Evolutionary conservation across 37 sponge, comb jelly and placozoan species (phyloP), one percentile per base, ranked within the genome.

Genomic region (Haliclona indistincta): DNA sequence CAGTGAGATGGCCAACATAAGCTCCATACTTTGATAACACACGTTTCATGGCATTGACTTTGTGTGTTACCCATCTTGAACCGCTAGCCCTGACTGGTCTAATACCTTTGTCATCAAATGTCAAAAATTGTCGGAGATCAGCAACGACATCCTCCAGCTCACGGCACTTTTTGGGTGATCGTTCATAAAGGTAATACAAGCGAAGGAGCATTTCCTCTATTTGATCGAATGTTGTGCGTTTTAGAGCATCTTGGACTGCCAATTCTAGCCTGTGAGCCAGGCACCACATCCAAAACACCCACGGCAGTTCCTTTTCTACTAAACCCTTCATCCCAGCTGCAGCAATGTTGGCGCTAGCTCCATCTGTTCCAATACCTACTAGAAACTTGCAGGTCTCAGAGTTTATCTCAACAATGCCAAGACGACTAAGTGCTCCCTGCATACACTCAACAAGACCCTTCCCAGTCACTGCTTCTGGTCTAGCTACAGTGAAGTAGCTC

Each of bases 201-300:
- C 62, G 44, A 7, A 84, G 64, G 11, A 85, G 86, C 86, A 85
- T 78, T 22, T 80, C 87, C 74, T 86, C 87, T 61, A 86, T 52
- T 23, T 36, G 29, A 88, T 70, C 84, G 78, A 88, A 83, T 8
- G 75, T 61, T 53, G 89, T 74, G 23, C 71, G 63, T 66, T 82
- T 88, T 39, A 88, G 20, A 34, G 79, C 79, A 83, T 88, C 84
- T 19, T 78, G 77, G 28, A 88, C 37, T 52, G 88, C 72, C 17
- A 82, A 61, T 52, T 88, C 89, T 11, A 83, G 26, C 26, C 74
- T 39, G 56, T 88, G 79, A 35, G 88, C 91, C 32, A 91, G 36
- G 70, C 88, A 91, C 88, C 83, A 91, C 88, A 71, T 86, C 87
- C 87, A 91, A 67, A 86, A 91, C 19, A 91, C 56, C 88, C 91